Base-by-base conservation (phyloP, 2,888 invertebrate genomes). In the Troides oblongomaculatus region DNA sequence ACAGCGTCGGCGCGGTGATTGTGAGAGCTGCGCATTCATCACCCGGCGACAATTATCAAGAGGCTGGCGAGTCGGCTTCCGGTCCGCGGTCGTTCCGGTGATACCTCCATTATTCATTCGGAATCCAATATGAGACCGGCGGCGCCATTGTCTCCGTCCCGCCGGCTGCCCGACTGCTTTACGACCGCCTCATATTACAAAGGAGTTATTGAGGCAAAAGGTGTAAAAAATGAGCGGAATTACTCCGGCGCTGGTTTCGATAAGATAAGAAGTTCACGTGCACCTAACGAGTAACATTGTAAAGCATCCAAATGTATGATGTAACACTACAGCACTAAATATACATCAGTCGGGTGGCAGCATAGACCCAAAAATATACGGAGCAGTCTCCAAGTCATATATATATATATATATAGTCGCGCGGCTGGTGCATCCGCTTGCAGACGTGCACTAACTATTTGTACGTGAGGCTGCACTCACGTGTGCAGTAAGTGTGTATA, bases 61-160 rank as follows among this genome's bases (percentile, higher is more conserved):
- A 57, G 67, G 62, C 57, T n/a, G 62, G 39, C 25, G 43, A 53
- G 14, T 17, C 53, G 30, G 21, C 10, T 65, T 43, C 59, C 58
- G 66, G 21, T 0, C 23, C 53, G 61, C 56, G n/a, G 62, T 12
- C 56, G 62, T 39, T 23, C 30, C 67, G 25, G 62, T 30, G 68
- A 58, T 30, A 63, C 64, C 60, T 59, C 68, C 63, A 68, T 64
- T 64, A 64, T 60, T 68, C 68, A 68, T 64, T 64, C 64, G 30
- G 64, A 36, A 68, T 68, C 60, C 68, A 64, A 68, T 68, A 68
- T 64, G 60, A 63, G 60, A 53, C 39, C 50, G 64, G 64, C 18
- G 36, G 64, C 39, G 12, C 25, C 36, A 53, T 53, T 68, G 63
- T 60, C 59, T 60, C 59, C 12, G n/a, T 53, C 23, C 36, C 53